Evolutionary conservation across 37 sponge, comb jelly and placozoan species (phyloP).

Genomic region (Amphimedon queenslandica): DNA sequence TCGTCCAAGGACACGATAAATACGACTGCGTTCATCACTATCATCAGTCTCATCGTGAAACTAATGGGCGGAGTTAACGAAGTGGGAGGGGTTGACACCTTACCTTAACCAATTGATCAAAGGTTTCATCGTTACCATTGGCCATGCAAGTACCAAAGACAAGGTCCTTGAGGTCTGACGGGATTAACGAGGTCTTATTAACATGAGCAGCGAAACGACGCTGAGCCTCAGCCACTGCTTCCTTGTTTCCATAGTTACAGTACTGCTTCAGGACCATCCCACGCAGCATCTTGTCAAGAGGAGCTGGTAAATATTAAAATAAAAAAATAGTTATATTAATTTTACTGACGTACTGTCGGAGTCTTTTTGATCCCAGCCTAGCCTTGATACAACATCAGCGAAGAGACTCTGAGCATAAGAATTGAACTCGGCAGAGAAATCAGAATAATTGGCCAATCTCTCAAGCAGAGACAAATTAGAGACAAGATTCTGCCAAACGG

Average conservation of each 20-base stretch:
- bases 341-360: conserved; percentile 31
- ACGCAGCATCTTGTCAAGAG: conserved; percentile 79
- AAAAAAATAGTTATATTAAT: not conserved
- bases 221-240: conserved; percentile 60
- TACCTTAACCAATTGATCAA: conserved; percentile 64
- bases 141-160: conserved; percentile 40
- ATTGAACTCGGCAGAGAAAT: conserved; percentile 63
- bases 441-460: conserved; percentile 58
- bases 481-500: conserved; percentile 71
- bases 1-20: conserved; percentile 73
- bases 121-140: conserved; percentile 56
- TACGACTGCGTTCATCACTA: conserved; percentile 87
- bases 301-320: conserved; percentile 15
- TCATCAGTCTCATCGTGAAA: conserved; percentile 68
- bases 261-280: conserved; percentile 44
- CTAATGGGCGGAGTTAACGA: too few species aligned
- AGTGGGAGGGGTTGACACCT: not conserved
- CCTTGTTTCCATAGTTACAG: conserved; percentile 59
- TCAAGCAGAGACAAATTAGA: conserved; percentile 22
- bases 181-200: not conserved
- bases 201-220: conserved; percentile 40
- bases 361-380: conserved; percentile 82
- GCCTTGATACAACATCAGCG: conserved; percentile 6
- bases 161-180: conserved; percentile 61
- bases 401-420: conserved; percentile 60